Base-by-base conservation (phyloP, 1,140 invertebrate species). In the Drepana arcuata region DNA sequence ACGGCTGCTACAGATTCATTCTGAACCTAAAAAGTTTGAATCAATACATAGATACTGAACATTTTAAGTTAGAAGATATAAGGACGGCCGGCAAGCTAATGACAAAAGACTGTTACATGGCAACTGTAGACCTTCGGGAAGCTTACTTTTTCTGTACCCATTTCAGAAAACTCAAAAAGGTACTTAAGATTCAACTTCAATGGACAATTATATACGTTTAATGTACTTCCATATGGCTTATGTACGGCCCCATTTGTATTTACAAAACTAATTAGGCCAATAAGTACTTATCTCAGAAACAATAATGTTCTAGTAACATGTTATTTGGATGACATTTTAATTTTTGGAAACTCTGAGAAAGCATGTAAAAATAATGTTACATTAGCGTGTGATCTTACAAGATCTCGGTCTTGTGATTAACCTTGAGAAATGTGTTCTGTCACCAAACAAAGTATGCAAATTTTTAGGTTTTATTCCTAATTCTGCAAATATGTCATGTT, bases 251-350 rank as follows among this genome's bases (percentile, higher is more conserved):
- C 25, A 14, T 35, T 26, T n/a, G 10, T 43, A 18, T 43, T 43
- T 31, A 43, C 41, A 4, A 43, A 43, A 14, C 10, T 46, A 7
- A 35, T 44, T 41, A 34, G 38, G 24, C 29, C 30, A 10, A 35
- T 53, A 7, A 39, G 41, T 11, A 11, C 6, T 16, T 24, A 21
- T 23, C 14, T 52, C 6, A 32, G 57, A 25, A 9, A 2, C 6
- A 1, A 10, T 13, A 41, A 38, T 10, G 27, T 21, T 9, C 10
- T 40, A 16, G 50, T 43, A 7, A 27, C 34, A 10, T 23, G 35
- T 16, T 58, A 54, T 36, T 14, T 57, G 5, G 53, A 57, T 32
- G 53, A 57, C 25, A n/a, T 39, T 2, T 46, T 46, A 10, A 39
- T 26, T 9, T 38, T 48, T 6, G 42, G 36, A 14, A 9, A 24